A percentile compares a stretch with the other conserved stretches of the same genome.
Conservation (phyloP, 35 echinoderm and acorn worm species). For the Strongylocentrotus purpuratus region DNA sequence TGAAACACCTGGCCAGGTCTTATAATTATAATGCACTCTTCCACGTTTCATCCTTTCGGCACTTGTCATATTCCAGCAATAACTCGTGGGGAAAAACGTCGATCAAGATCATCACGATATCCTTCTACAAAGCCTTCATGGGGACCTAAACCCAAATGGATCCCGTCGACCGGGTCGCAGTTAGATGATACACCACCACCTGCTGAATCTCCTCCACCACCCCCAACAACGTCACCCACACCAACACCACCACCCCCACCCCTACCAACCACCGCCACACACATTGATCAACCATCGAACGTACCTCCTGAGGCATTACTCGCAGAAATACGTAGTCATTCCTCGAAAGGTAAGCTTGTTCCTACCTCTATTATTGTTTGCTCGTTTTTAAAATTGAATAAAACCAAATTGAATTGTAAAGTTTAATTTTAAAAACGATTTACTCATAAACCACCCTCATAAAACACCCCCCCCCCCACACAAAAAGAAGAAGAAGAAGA, state of each 20-base stretch:
- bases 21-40: no score
- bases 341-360: background rate
- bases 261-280: background rate
- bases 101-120: background rate
- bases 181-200: background rate
- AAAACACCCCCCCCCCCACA: no score
- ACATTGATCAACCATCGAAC: background rate
- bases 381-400: no score
- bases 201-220: background rate
- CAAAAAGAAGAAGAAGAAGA: no score
- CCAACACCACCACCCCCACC: background rate
- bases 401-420: no score
- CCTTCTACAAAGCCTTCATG: background rate
- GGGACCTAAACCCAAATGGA: background rate
- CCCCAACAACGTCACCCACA: background rate
- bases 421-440: no score
- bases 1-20: no score
- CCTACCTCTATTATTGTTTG: no score
- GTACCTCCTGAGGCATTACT: background rate
- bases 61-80: background rate
- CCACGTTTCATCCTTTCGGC: no score
- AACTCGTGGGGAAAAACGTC: background rate
- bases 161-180: no score
- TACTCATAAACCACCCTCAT: no score
- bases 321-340: background rate